Evolutionary conservation across 2,797 vertebrate species (phyloP).

Genomic region (Helostoma temminkii): DNA sequence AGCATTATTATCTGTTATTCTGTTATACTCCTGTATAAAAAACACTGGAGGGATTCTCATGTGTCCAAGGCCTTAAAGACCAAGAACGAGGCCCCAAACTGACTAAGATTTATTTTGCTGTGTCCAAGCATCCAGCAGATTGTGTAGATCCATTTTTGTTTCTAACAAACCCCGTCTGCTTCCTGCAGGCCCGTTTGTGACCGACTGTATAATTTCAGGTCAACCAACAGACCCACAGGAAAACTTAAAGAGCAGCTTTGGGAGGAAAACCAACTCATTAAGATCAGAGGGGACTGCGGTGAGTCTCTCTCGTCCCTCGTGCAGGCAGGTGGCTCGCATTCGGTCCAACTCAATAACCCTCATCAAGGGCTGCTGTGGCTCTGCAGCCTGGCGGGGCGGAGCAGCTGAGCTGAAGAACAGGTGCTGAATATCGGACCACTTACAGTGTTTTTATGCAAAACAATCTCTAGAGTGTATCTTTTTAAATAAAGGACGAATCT

Average conservation of each 20-base stretch:
- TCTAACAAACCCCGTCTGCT: not conserved
- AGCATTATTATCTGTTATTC: not conserved
- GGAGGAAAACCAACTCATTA: not conserved
- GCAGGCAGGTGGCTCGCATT: conserved; percentile 59
- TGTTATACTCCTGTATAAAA: not conserved
- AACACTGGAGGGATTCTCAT: not conserved
- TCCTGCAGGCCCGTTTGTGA: conserved; percentile 15
- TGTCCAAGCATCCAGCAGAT: not conserved
- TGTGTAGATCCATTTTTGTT: conserved; percentile 1
- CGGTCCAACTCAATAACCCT: conserved; percentile 48
- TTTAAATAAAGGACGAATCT: not conserved
- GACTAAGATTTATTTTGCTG: not conserved
- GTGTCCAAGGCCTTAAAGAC: not conserved
- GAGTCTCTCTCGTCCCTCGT: conserved; percentile 35
- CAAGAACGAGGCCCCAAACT: not conserved
- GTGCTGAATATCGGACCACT: conserved; percentile 10
- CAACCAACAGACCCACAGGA: conserved; percentile 26
- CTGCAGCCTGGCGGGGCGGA: not conserved
- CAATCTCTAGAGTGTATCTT: not conserved
- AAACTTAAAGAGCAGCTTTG: conserved; percentile 12
- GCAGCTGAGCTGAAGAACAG: conserved; percentile 22
- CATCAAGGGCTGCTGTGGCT: conserved; percentile 51
- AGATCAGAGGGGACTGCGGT: conserved; percentile 31
- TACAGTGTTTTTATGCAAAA: not conserved
- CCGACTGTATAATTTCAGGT: conserved; percentile 36